Percentiles rank a stretch among this genome's conserved stretches.
These are phyloP conservation scores for Xenopus borealis DNA, from an alignment of 2,113 vertebrate species.

Conservation along the genomic window DNA sequence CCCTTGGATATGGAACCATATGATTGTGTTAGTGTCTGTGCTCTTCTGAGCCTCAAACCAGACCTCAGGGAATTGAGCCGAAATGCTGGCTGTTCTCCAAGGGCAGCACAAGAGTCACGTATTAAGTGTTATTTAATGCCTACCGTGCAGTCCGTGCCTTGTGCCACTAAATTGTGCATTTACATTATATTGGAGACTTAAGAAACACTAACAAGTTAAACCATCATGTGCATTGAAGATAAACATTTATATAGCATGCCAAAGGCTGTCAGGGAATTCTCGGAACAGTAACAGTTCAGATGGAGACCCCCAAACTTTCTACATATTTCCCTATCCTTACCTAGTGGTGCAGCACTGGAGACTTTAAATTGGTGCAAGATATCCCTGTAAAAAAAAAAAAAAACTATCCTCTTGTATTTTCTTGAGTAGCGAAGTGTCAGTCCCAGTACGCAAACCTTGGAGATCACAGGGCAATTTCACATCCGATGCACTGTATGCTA, in stretches of 20 bases:
- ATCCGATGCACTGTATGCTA: constrained; percentile 26
- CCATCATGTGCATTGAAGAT: constrained; percentile 33
- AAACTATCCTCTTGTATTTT: background rate
- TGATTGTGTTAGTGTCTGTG: constrained; percentile 15
- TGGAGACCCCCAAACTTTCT: too few species aligned
- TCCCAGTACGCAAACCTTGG: background rate
- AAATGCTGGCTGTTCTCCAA: constrained; percentile 32
- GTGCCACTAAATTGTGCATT: constrained; percentile 24
- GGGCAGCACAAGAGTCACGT: constrained; percentile 20
- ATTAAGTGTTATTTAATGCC: constrained; percentile 37
- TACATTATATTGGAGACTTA: constrained; percentile 33
- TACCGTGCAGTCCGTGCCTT: background rate
- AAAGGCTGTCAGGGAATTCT: background rate
- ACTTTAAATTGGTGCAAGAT: constrained; percentile 9
- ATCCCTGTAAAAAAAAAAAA: constrained; percentile 3
- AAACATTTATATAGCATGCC: constrained; percentile 27
- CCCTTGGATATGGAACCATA: constrained; percentile 26
- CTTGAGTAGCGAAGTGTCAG: constrained; percentile 11
- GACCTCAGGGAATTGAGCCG: constrained; percentile 26
- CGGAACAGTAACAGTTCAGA: too few species aligned
- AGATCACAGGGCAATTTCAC: constrained; percentile 41
- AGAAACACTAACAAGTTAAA: constrained; percentile 40
- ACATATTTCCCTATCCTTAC: too few species aligned
- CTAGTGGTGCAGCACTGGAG: background rate
- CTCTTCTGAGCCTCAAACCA: constrained; percentile 18